These are phyloP conservation scores for Chrysoperla carnea DNA, from an alignment of 1,140 invertebrate genomes.

Conservation along the genomic window DNA sequence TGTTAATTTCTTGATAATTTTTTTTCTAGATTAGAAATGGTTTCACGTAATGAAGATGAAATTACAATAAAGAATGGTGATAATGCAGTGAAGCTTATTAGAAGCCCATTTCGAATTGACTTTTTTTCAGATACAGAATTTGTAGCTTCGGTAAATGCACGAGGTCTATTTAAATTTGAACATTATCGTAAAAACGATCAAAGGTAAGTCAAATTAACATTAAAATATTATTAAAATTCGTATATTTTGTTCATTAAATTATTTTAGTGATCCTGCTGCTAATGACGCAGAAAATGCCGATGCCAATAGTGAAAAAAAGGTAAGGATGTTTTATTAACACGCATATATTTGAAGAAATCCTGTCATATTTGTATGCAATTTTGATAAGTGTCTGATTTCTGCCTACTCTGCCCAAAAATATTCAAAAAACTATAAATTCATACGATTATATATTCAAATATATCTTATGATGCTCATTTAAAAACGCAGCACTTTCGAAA, in stretches of 20 bases:
- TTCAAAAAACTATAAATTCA: too few species aligned
- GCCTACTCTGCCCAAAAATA: too few species aligned
- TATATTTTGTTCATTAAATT: constrained; percentile 6
- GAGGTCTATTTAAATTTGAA: constrained; percentile 83
- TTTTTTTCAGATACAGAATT: constrained; percentile 56
- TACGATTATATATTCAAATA: too few species aligned
- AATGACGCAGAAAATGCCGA: constrained; percentile 11
- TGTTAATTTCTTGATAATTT: background rate
- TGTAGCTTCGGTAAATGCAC: constrained; percentile 71
- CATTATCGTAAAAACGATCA: constrained; percentile 54
- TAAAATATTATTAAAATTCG: too few species aligned
- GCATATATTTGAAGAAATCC: too few species aligned
- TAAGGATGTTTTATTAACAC: constrained; percentile 1
- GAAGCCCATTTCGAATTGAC: constrained; percentile 71
- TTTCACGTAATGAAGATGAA: constrained; percentile 29
- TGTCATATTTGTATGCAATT: too few species aligned
- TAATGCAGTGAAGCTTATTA: constrained; percentile 52
- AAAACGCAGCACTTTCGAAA: too few species aligned
- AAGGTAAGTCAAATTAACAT: constrained; percentile 27
- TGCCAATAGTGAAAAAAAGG: constrained; percentile 6
- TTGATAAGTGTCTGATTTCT: too few species aligned
- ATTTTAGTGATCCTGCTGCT: constrained; percentile 11
- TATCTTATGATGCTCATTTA: too few species aligned
- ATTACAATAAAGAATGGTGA: constrained; percentile 36
- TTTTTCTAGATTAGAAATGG: constrained; percentile 23